Base-by-base conservation (phyloP, 2,888 invertebrate genomes). In the Catocala sponsa region DNA sequence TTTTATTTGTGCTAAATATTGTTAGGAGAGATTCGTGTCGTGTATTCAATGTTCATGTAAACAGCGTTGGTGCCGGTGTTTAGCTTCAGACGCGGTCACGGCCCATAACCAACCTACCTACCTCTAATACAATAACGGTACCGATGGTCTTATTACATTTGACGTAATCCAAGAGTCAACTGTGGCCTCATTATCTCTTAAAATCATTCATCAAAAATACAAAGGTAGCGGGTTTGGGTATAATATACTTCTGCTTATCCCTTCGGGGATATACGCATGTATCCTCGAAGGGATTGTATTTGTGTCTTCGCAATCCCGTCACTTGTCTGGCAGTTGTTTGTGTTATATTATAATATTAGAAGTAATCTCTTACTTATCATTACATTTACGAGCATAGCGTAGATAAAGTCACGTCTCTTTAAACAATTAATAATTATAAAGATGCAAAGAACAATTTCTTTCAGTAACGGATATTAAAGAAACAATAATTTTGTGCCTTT, bases 81-180 rank as follows among this genome's bases (percentile, higher is more conserved):
- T 25, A 25, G 25, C 25, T 25, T 25, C 25, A 25, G 25, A 25
- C 25, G 25, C 25, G 5, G 38, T 55, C 15, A 48, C 35, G 10
- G 6, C 7, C 35, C 6, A 38, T 38, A 38, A 7, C 7, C 35
- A 38, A 25, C 25, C 25, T 25, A 25, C 25, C 25, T 25, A 25
- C 25, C 25, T 25, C 25, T 25, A 25, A 4, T 25, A 25, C 68
- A 59, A 55, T 81, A 82, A 80, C 81, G 76, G 82, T 78, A 65
- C 63, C 55, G 44, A 62, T 65, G 61, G 66, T 77, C 76, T 74
- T 72, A 75, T 78, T 78, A 70, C 65, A 58, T 72, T 79, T 82
- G 83, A 81, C 77, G 74, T 83, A 80, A 84, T 76, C 73, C 60
- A 78, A 80, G 77, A 79, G 25, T 25, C 2, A 25, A 25, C 25